phyloP scores from a whole-genome alignment of 2,797 vertebrate species.

The Melanotaenia nigrans region DNA sequence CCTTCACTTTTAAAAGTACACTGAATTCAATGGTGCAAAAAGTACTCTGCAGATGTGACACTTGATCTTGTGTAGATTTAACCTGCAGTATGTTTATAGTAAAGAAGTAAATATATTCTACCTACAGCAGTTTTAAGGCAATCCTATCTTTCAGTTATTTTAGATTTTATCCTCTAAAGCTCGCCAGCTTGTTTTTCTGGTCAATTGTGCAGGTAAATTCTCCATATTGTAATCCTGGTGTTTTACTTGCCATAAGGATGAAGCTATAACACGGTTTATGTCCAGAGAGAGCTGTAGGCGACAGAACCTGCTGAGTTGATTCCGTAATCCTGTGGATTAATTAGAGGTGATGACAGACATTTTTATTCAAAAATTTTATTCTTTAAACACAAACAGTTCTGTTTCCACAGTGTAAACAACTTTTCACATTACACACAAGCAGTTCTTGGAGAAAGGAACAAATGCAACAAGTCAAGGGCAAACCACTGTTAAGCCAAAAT shows the following conservation, averaged over 20 bases:
- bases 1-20: not conserved
- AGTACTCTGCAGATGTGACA: not conserved
- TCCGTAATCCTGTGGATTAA: not conserved
- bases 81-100: not conserved
- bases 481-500: slow-evolving; percentile 58
- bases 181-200: not conserved
- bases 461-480: slow-evolving; percentile 25
- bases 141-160: not conserved
- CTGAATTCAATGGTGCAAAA: not conserved
- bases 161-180: not conserved
- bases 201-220: not conserved
- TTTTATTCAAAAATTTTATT: slow-evolving; percentile 65
- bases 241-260: not conserved
- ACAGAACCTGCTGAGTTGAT: too few relatives aligned
- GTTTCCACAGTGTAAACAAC: slow-evolving; percentile 75
- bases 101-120: not conserved
- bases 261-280: not conserved
- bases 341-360: too few relatives aligned
- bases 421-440: slow-evolving; percentile 60
- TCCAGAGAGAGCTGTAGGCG: too few relatives aligned
- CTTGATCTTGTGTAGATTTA: not conserved
- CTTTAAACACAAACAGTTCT: slow-evolving; percentile 60
- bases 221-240: not conserved
- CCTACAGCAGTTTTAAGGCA: not conserved
- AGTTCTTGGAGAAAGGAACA: slow-evolving; percentile 49